Percentiles rank a stretch among this genome's conserved stretches.
Conservation (phyloP, 2,113 vertebrate genomes). For the Prionailurus bengalensis region DNA sequence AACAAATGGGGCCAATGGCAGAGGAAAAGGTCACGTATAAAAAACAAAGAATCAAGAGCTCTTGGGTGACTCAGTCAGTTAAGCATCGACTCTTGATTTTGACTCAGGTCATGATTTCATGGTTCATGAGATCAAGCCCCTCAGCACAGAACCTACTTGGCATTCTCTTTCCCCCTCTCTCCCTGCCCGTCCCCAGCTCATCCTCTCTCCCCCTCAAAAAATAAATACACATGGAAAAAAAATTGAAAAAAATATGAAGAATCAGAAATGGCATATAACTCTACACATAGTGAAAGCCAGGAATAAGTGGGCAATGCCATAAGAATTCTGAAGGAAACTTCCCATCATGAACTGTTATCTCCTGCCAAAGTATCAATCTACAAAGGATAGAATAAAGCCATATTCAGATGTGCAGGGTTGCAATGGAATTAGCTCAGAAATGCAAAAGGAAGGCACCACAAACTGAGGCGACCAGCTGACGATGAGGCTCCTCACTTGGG, state of each 20-base stretch:
- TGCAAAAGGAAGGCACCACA: background rate
- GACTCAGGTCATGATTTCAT: too few species aligned
- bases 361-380: background rate
- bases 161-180: too few species aligned
- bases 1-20: background rate
- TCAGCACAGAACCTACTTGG: too few species aligned
- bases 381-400: background rate
- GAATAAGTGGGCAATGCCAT: conserved; percentile 11
- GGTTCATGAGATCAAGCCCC: too few species aligned
- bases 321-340: background rate
- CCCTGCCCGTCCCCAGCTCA: too few species aligned
- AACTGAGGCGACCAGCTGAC: background rate
- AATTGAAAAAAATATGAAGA: background rate
- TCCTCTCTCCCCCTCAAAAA: too few species aligned
- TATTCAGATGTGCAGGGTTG: background rate
- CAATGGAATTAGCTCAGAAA: background rate
- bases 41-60: background rate
- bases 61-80: too few species aligned
- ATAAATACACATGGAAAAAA: background rate
- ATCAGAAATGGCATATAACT: background rate
- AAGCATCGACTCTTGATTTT: too few species aligned
- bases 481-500: background rate
- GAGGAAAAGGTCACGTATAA: background rate
- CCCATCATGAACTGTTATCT: background rate
- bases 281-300: background rate